These are phyloP conservation scores for Parasteatoda tepidariorum DNA, from an alignment of 1,140 invertebrate genomes.

Conservation along the genomic window DNA sequence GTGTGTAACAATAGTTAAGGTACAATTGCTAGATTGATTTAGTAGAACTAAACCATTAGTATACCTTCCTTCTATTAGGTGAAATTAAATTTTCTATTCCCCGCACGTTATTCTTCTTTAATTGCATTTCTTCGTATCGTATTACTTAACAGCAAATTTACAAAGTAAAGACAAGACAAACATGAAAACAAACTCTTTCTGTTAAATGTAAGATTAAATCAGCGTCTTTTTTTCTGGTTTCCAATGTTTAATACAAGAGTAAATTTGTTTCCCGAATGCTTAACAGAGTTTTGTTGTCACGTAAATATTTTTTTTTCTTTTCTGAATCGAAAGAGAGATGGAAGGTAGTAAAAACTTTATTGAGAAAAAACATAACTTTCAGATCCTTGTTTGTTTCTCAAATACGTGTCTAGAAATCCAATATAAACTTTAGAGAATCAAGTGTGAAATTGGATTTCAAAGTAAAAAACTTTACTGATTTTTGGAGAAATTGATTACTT, in stretches of 20 bases:
- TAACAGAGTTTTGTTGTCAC: not conserved
- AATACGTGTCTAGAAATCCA: constrained; percentile 31
- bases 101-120: not conserved
- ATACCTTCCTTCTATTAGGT: too few species aligned
- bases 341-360: constrained; percentile 7
- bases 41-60: too few species aligned
- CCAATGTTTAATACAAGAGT: constrained; percentile 2
- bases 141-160: constrained; percentile 32
- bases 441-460: constrained; percentile 30
- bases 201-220: not conserved
- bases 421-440: constrained; percentile 14
- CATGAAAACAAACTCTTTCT: constrained; percentile 20
- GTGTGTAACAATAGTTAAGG: too few species aligned
- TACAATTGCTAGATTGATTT: too few species aligned
- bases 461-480: constrained; percentile 18
- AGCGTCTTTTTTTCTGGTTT: not conserved
- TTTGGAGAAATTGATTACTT: too few species aligned
- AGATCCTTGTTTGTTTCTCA: constrained; percentile 38
- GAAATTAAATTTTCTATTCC: not conserved
- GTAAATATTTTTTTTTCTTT: not conserved
- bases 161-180: not conserved
- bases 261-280: not conserved
- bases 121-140: constrained; percentile 27
- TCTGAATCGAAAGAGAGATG: not conserved
- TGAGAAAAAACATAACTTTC: not conserved